Conservation (phyloP, 1,140 invertebrate species). For the Drusus annulatus region DNA sequence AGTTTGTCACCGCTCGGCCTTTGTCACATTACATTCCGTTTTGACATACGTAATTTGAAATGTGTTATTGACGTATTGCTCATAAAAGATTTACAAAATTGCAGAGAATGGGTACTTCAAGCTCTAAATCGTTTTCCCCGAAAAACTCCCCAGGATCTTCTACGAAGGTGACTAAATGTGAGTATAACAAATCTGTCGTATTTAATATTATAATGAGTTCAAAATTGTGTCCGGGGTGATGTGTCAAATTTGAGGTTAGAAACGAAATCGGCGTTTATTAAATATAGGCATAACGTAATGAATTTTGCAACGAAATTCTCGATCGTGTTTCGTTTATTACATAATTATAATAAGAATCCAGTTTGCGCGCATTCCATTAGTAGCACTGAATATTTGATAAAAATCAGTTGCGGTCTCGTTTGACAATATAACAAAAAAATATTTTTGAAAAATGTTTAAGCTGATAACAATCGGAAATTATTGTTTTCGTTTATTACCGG, state of each 20-base stretch:
- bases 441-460: background rate
- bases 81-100: conserved; percentile 24
- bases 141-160: conserved; percentile 61
- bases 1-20: background rate
- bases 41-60: conserved; percentile 31
- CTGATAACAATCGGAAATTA: conserved; percentile 2
- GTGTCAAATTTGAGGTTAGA: conserved; percentile 29
- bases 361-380: background rate
- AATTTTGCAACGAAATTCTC: background rate
- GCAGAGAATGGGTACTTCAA: conserved; percentile 68
- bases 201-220: too few species aligned
- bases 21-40: conserved; percentile 11
- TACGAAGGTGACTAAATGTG: conserved; percentile 45
- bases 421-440: background rate
- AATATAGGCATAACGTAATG: conserved; percentile 5
- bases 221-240: conserved; percentile 3
- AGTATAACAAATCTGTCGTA: conserved; percentile 11
- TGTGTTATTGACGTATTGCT: conserved; percentile 33
- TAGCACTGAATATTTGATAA: background rate
- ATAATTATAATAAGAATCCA: background rate
- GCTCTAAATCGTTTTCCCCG: conserved; percentile 70
- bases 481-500: background rate
- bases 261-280: background rate
- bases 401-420: background rate
- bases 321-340: background rate